Conservation (phyloP, 2,888 invertebrate species). For the Mermis nigrescens region DNA sequence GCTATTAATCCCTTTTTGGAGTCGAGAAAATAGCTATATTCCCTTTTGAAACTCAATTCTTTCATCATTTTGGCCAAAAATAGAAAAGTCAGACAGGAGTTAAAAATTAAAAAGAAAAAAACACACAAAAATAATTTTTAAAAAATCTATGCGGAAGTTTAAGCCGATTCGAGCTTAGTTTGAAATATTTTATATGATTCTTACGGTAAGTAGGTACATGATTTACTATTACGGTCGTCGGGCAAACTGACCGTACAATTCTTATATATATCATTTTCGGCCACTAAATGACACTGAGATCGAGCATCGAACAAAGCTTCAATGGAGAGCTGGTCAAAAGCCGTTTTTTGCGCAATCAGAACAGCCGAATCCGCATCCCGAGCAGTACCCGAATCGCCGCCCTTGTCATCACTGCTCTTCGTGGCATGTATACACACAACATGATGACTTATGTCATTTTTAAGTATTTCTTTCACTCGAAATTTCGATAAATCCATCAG, state of each 20-base stretch:
- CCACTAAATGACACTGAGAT: not conserved
- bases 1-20: too few species aligned
- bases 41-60: too few species aligned
- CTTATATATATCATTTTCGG: not conserved
- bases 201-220: not conserved
- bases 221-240: not conserved
- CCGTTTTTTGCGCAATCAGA: not conserved
- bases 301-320: not conserved
- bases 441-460: not conserved
- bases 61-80: too few species aligned
- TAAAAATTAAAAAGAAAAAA: too few species aligned
- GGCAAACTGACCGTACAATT: not conserved
- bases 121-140: too few species aligned
- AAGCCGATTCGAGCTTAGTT: too few species aligned
- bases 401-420: not conserved
- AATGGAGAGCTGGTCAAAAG: not conserved
- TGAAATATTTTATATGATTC: not conserved
- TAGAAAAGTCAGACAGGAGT: too few species aligned
- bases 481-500: not conserved
- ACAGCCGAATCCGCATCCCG: not conserved
- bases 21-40: too few species aligned
- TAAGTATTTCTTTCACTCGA: constrained; percentile 6
- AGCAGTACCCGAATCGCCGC: not conserved
- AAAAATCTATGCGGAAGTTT: too few species aligned
- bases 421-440: not conserved